A percentile compares a stretch with the other conserved stretches of the same genome.
phyloP scores from a whole-genome alignment of 2,797 vertebrate species.

The Phataginus tricuspis region DNA sequence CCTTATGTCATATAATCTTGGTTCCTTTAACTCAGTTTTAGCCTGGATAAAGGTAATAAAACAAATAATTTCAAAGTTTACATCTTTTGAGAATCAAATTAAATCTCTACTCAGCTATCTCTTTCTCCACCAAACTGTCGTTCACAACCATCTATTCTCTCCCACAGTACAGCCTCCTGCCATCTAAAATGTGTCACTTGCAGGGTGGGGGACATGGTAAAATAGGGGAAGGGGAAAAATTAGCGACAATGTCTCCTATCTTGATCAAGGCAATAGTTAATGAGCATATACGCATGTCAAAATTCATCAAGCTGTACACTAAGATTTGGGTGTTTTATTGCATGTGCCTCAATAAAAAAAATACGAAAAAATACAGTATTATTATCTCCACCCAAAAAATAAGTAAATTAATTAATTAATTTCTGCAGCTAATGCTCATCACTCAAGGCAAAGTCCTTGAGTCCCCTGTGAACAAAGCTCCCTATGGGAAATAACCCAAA shows the following conservation, averaged over 20 bases:
- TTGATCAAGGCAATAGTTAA: too few species aligned
- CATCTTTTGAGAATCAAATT: background rate
- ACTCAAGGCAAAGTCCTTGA: background rate
- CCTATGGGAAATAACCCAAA: background rate
- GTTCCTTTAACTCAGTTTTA: background rate
- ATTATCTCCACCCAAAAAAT: too few species aligned
- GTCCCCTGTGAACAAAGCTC: background rate
- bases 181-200: background rate
- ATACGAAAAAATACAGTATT: too few species aligned
- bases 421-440: background rate
- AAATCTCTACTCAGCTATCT: background rate
- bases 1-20: background rate
- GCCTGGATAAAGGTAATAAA: background rate
- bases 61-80: background rate
- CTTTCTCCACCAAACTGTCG: background rate
- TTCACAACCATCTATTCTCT: background rate
- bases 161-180: background rate
- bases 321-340: too few species aligned
- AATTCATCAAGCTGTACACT: too few species aligned
- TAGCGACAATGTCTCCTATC: too few species aligned
- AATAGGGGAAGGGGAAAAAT: too few species aligned
- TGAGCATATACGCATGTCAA: too few species aligned
- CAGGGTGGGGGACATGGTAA: too few species aligned
- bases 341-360: too few species aligned
- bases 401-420: too few species aligned